phyloP scores from a whole-genome alignment of 2,888 invertebrate species.

The Fragum fragum region DNA sequence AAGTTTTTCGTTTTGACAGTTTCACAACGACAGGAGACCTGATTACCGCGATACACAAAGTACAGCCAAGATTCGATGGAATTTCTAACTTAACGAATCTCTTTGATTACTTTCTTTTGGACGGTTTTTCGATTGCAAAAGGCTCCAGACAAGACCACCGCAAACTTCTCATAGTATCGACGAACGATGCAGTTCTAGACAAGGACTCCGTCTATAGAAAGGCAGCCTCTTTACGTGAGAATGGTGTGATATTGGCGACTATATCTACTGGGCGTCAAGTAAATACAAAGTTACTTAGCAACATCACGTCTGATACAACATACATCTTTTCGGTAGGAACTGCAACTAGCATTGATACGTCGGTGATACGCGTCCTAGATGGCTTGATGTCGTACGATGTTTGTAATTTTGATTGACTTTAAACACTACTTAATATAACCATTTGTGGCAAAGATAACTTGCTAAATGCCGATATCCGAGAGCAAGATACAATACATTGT shows the following conservation, averaged over 20 bases:
- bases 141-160: constrained; percentile 15
- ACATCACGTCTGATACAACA: constrained; percentile 25
- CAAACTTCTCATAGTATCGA: constrained; percentile 23
- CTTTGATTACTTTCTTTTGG: not conserved
- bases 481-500: too few species aligned
- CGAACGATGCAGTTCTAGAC: not conserved
- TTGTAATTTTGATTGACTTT: constrained; percentile 29
- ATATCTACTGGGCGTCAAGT: constrained; percentile 12
- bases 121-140: not conserved
- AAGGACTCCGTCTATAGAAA: not conserved
- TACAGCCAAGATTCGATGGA: not conserved
- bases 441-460: too few species aligned
- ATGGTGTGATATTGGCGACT: constrained; percentile 16
- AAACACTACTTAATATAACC: too few species aligned
- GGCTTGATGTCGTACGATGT: constrained; percentile 26
- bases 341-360: not conserved
- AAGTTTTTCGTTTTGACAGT: constrained; percentile 15
- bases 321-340: constrained; percentile 15
- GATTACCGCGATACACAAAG: not conserved
- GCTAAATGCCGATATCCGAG: too few species aligned
- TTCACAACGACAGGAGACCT: not conserved
- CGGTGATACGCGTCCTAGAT: constrained; percentile 13
- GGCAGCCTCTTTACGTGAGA: not conserved
- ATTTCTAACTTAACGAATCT: not conserved
- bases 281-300: not conserved